A percentile compares a stretch with the other conserved stretches of the same genome.
These are phyloP conservation scores for Austrolebias charrua DNA, from an alignment of 2,797 vertebrate species.

Conservation along the genomic window DNA sequence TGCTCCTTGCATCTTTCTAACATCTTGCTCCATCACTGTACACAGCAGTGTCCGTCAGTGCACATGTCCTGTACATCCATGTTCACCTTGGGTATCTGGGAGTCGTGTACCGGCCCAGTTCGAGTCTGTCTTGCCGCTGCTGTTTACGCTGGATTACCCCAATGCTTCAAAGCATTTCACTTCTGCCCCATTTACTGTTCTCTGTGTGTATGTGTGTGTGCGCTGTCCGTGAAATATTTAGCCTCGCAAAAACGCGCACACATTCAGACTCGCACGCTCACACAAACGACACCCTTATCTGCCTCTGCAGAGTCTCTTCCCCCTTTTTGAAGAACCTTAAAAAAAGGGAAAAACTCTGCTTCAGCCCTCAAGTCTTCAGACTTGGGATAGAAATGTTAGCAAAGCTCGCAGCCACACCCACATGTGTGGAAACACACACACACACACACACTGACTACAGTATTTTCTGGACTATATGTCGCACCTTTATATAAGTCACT, in stretches of 20 bases:
- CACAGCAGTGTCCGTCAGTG: constrained; percentile 24
- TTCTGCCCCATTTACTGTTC: constrained; percentile 83
- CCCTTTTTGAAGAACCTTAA: constrained; percentile 67
- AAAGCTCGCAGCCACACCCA: constrained; percentile 28
- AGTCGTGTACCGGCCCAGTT: constrained; percentile 61
- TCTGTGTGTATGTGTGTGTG: constrained; percentile 6
- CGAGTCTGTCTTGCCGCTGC: constrained; percentile 68
- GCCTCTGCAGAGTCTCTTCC: constrained; percentile 63
- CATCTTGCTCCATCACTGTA: constrained; percentile 40
- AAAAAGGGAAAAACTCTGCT: constrained; percentile 54
- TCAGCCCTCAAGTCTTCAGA: constrained; percentile 65
- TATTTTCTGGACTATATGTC: too few relatives aligned
- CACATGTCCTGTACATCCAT: constrained; percentile 37
- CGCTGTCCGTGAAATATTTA: constrained; percentile 33
- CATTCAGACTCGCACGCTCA: constrained; percentile 20
- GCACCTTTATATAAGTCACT: too few relatives aligned
- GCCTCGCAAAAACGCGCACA: constrained; percentile 34
- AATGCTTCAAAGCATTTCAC: constrained; percentile 81
- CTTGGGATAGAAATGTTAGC: constrained; percentile 69
- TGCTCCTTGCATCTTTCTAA: constrained; percentile 30
- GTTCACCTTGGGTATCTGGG: constrained; percentile 42
- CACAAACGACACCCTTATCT: constrained; percentile 68
- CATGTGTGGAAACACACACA: neutral
- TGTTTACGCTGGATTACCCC: constrained; percentile 83
- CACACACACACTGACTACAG: too few relatives aligned